A percentile compares a stretch with the other conserved stretches of the same genome.
Evolutionary conservation across 2,888 invertebrate species (phyloP).

Genomic region (Tethea ocularis): DNA sequence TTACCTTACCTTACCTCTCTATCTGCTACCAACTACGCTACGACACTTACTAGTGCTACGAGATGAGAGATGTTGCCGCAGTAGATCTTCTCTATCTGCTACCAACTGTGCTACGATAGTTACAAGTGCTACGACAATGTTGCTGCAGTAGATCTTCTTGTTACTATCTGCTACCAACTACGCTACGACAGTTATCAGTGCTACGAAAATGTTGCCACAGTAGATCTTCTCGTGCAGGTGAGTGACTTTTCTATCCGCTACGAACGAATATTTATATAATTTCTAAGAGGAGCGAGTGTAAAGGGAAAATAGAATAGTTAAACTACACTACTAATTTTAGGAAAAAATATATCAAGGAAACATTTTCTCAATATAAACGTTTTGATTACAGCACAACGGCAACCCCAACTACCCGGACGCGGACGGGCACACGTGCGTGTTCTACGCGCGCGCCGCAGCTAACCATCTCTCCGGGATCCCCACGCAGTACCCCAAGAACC

Average conservation of each 20-base stretch:
- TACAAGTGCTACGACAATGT: neutral
- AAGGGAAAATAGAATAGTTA: too few species aligned
- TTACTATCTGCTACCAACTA: neutral
- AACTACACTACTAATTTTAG: neutral
- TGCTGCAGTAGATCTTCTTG: too few species aligned
- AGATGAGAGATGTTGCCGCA: too few species aligned
- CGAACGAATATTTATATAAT: neutral
- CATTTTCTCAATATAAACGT: neutral
- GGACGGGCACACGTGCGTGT: constrained; percentile 79
- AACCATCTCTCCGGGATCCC: constrained; percentile 77
- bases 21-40: too few species aligned
- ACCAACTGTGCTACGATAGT: neutral
- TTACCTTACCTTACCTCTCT: too few species aligned
- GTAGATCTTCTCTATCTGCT: too few species aligned
- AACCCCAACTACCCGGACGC: constrained; percentile 94
- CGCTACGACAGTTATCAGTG: neutral
- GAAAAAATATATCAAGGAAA: neutral
- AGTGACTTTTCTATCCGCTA: neutral
- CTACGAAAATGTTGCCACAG: too few species aligned
- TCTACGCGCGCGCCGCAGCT: constrained; percentile 80
- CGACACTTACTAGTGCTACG: too few species aligned
- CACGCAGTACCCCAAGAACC: constrained; percentile 59
- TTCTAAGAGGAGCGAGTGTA: neutral
- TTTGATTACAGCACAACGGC: constrained; percentile 91
- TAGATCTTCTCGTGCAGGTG: too few species aligned